Conservation (phyloP, 1,140 invertebrate genomes). For the Diachasma alloeum region DNA sequence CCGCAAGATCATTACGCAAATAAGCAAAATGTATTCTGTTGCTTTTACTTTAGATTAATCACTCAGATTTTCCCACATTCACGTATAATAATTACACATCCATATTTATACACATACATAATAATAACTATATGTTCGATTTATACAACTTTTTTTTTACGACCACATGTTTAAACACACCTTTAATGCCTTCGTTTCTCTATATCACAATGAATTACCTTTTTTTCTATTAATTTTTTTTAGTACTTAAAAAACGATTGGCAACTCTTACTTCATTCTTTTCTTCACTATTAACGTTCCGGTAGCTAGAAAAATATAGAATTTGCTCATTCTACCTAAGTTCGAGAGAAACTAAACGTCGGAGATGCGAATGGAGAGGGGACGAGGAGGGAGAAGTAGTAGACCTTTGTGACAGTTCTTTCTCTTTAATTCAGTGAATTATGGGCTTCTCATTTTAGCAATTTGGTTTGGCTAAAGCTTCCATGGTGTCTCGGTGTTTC, state of each 20-base stretch:
- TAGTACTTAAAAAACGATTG: slow-evolving; percentile 46
- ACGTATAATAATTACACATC: slow-evolving; percentile 33
- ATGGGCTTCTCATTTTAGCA: not conserved
- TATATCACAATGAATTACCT: slow-evolving; percentile 38
- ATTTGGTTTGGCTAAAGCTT: not conserved
- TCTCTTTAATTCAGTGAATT: not conserved
- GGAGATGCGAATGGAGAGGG: not conserved
- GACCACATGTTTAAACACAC: slow-evolving; percentile 22
- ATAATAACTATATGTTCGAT: slow-evolving; percentile 37
- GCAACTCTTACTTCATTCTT: slow-evolving; percentile 36
- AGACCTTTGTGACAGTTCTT: not conserved
- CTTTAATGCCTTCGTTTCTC: slow-evolving; percentile 38
- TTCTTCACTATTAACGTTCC: slow-evolving; percentile 38
- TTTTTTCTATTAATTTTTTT: slow-evolving; percentile 20
- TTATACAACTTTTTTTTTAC: slow-evolving; percentile 25
- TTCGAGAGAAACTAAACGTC: slow-evolving; percentile 31
- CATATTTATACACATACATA: slow-evolving; percentile 45
- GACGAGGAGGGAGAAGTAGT: not conserved
- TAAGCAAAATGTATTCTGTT: not conserved
- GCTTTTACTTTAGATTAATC: not conserved
- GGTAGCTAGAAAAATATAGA: slow-evolving; percentile 54
- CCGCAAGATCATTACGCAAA: not conserved
- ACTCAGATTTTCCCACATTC: not conserved
- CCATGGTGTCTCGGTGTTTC: not conserved
- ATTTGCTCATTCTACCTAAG: slow-evolving; percentile 47